phyloP scores from a whole-genome alignment of 2,797 vertebrate genomes.

The Columba guinea region DNA sequence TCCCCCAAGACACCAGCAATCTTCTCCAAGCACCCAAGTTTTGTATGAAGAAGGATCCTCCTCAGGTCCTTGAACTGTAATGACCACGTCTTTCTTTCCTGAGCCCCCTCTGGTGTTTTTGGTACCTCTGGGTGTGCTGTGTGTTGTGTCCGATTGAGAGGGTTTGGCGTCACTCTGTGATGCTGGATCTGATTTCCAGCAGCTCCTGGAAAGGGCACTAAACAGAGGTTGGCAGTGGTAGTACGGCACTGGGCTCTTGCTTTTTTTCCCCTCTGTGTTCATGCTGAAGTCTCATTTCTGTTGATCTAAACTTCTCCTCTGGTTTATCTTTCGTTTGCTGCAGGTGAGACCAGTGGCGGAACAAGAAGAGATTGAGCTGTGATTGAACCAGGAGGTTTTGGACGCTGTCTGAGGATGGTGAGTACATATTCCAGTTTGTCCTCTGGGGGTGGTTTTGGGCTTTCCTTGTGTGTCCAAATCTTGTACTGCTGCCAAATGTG shows the following conservation, averaged over 20 bases:
- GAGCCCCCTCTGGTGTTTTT: not conserved
- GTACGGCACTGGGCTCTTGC: not conserved
- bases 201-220: not conserved
- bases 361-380: not conserved
- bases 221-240: not conserved
- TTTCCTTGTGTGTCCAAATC: not conserved
- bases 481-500: not conserved
- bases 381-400: not conserved
- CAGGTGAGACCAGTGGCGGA: slow-evolving; percentile 17
- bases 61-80: not conserved
- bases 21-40: not conserved
- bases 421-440: not conserved
- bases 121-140: not conserved
- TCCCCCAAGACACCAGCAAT: not conserved
- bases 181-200: not conserved
- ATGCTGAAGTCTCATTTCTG: not conserved
- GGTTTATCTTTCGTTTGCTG: not conserved
- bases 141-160: not conserved
- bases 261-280: fast-evolving
- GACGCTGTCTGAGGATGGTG: slow-evolving; percentile 44
- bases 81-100: not conserved
- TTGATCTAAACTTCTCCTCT: not conserved
- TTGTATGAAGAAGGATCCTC: not conserved
- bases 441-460: not conserved
- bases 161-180: not conserved